A percentile compares a stretch with the other conserved stretches of the same genome.
These are phyloP conservation scores for Choloepus hoffmanni DNA, from an alignment of 2,113 vertebrate species.

Conservation along the genomic window DNA sequence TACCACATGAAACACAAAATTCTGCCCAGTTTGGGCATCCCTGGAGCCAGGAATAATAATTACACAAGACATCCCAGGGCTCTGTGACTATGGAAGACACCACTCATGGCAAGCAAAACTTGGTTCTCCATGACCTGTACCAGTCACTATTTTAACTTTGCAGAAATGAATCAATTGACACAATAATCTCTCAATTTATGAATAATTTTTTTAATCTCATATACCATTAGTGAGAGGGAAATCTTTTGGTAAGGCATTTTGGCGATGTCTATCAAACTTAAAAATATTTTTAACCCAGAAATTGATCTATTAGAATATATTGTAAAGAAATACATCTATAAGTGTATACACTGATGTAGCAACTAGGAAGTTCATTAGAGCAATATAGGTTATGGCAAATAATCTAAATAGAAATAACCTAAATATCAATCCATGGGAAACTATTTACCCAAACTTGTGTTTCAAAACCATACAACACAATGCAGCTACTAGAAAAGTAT, in stretches of 20 bases:
- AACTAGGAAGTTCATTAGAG: not conserved
- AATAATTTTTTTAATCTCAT: not conserved
- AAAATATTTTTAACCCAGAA: slow-evolving; percentile 19
- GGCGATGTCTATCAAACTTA: not conserved
- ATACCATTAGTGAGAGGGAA: not conserved
- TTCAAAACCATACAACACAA: not conserved
- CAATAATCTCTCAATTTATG: not conserved
- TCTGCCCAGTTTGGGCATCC: not conserved
- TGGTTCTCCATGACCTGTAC: not conserved
- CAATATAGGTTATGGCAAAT: not conserved
- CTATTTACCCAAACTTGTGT: not conserved
- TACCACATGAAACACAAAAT: not conserved
- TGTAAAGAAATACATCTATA: not conserved
- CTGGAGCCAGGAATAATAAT: not conserved
- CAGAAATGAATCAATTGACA: not conserved
- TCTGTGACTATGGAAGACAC: not conserved
- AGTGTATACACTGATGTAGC: not conserved
- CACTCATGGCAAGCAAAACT: not conserved
- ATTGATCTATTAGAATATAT: not conserved
- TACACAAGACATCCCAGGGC: not conserved
- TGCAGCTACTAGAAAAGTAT: not conserved
- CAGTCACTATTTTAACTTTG: not conserved
- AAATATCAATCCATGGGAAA: not conserved
- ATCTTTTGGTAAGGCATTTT: not conserved
- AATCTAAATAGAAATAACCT: not conserved